These are phyloP conservation scores for Geopemphigus sp. DNA, from an alignment of 1,140 invertebrate species.

Conservation along the genomic window DNA sequence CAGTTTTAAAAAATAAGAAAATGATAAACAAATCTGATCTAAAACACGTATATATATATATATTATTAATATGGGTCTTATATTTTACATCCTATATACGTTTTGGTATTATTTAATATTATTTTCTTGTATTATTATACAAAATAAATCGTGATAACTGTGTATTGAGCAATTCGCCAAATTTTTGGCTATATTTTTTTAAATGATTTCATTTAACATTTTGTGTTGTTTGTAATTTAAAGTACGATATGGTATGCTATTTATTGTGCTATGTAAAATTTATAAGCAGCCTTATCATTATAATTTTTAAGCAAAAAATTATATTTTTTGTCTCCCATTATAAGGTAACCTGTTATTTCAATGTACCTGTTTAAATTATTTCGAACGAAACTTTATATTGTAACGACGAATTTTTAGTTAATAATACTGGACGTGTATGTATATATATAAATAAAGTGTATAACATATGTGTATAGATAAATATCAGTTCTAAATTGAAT, in stretches of 20 bases:
- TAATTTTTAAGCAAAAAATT: not conserved
- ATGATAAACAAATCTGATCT: slow-evolving; percentile 15
- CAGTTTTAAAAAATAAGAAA: not conserved
- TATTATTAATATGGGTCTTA: slow-evolving; percentile 21
- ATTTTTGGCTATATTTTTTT: slow-evolving; percentile 37
- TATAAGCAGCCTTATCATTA: not conserved
- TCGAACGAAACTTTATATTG: not conserved
- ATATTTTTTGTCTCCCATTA: too few species aligned
- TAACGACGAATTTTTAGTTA: not conserved
- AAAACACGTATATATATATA: not conserved
- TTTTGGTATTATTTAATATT: slow-evolving; percentile 9
- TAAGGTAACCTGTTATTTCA: too few species aligned
- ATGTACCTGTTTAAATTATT: slow-evolving; percentile 6
- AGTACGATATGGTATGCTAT: slow-evolving; percentile 30
- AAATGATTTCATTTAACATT: slow-evolving; percentile 34
- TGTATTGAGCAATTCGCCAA: slow-evolving; percentile 29
- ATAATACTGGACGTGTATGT: not conserved
- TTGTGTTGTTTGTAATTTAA: slow-evolving; percentile 9
- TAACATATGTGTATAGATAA: not conserved
- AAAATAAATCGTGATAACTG: slow-evolving; percentile 23
- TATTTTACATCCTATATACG: not conserved
- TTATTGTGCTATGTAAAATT: not conserved
- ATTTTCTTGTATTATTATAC: too few species aligned
- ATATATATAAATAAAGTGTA: not conserved
- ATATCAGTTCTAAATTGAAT: slow-evolving; percentile 37